Base-by-base conservation (phyloP, 2,113 vertebrate genomes). In the Nerophis ophidion region DNA sequence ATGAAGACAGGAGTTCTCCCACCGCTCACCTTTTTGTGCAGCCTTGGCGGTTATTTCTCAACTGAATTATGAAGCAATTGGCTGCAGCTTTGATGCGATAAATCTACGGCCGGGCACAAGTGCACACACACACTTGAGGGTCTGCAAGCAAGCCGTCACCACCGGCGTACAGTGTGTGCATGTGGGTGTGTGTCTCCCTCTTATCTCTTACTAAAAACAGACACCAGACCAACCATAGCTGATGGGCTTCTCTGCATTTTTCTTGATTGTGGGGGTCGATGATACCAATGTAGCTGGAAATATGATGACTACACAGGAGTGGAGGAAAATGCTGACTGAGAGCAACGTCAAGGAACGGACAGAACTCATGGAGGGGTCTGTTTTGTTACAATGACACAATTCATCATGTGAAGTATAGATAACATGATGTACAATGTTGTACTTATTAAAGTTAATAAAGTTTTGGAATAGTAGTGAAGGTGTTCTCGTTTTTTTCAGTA, bases 11-110 rank as follows among this genome's bases (percentile, higher is more conserved):
- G 38, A 4, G 65, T 61, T 63, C 52, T 12, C 19, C 53, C 9
- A 6, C 12, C 5, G 36, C 34, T 46, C 52, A 35, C 48, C 58
- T 64, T 66, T 87, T 89, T 90, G 69, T 89, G 88, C 89, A 87
- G 81, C 62, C 72, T 74, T 84, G 80, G 87, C 84, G 87, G 79
- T 90, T 44, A 89, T 90, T 74, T 84, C 65, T 66, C 81, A 89
- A 87, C 82, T 85, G 76, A 91, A 89, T 92, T 92, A 91, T 71
- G 74, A 83, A 90, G 85, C 57, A 90, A 88, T 90, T 90, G 91
- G 86, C 87, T 49, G 45, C 15, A 19, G 84, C 79, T 91, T 89
- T 92, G 80, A 88, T 89, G 80, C 61, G 82, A 85, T 87, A 87
- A 78, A 81, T 77, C 77, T 85, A 75, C 89, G 80, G 61, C 80